These are phyloP conservation scores for Luscinia luscinia DNA, from an alignment of 2,797 vertebrate species.

Conservation along the genomic window DNA sequence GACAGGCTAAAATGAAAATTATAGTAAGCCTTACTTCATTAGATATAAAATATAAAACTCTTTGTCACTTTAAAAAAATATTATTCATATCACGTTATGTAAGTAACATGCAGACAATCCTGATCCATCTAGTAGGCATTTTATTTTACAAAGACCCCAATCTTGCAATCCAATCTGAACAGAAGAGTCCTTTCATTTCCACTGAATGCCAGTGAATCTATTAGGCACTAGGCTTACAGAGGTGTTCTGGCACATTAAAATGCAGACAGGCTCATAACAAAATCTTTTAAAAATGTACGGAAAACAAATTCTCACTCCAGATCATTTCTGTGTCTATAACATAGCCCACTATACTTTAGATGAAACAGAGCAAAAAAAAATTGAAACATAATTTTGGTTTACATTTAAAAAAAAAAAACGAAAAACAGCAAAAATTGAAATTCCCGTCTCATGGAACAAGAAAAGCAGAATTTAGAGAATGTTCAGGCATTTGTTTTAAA, in stretches of 20 bases:
- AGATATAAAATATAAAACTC: constrained; percentile 20
- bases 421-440: not conserved
- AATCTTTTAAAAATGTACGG: not conserved
- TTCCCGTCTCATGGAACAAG: not conserved
- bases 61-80: not conserved
- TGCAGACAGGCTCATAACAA: not conserved
- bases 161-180: not conserved
- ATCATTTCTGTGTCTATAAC: not conserved
- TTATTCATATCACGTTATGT: not conserved
- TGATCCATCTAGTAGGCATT: not conserved
- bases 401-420: not conserved
- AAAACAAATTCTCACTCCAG: not conserved
- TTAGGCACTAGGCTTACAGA: not conserved
- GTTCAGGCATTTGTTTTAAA: not conserved
- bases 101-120: not conserved
- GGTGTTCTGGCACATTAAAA: not conserved
- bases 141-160: constrained; percentile 24
- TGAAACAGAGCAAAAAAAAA: not conserved
- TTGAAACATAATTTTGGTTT: not conserved
- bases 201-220: not conserved
- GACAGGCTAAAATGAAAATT: constrained; percentile 44
- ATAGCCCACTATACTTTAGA: not conserved
- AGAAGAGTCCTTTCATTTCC: constrained; percentile 21
- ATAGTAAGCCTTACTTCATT: constrained; percentile 28
- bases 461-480: not conserved